These are phyloP conservation scores for Muntiacus muntjak DNA, from an alignment of 2,113 vertebrate genomes.

Conservation along the genomic window DNA sequence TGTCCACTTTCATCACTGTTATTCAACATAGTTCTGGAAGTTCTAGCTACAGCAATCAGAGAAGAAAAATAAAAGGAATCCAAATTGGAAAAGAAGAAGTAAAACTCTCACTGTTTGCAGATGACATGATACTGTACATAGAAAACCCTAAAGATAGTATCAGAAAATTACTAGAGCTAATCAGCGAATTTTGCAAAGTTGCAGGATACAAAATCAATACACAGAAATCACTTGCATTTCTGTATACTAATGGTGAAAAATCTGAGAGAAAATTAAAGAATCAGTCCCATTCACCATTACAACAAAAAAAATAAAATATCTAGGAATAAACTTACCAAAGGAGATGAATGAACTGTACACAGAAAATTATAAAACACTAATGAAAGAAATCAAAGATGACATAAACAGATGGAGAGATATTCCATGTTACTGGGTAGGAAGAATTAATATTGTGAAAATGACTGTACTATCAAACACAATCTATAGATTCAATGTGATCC, in stretches of 20 bases:
- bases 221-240: neutral
- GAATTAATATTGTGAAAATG: neutral
- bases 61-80: neutral
- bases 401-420: neutral
- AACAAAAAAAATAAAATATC: neutral
- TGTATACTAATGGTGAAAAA: neutral
- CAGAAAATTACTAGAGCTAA: neutral
- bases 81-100: neutral
- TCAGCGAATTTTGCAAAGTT: neutral
- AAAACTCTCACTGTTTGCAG: neutral
- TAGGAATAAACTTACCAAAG: neutral
- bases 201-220: neutral
- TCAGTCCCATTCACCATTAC: neutral
- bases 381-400: neutral
- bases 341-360: neutral
- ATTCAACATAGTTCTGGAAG: neutral
- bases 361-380: neutral
- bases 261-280: neutral
- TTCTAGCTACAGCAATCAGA: neutral
- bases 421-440: neutral
- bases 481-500: neutral
- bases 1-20: neutral
- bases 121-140: neutral
- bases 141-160: neutral
- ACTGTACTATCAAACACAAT: neutral